phyloP scores from a whole-genome alignment of 2,113 vertebrate species.

The Chloebia gouldiae region DNA sequence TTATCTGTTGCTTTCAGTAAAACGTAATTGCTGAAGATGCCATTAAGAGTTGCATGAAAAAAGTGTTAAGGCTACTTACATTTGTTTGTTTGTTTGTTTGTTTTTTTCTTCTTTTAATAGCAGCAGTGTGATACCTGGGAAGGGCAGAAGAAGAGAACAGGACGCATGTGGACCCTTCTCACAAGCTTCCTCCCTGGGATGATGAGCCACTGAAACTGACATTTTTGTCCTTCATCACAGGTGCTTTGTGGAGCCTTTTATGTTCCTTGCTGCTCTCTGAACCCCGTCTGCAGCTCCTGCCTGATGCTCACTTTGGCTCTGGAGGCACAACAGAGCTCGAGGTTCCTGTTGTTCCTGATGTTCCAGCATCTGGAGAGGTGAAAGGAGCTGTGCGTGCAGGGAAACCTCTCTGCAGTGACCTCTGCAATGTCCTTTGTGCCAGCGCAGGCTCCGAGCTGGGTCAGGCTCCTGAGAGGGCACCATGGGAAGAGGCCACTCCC shows the following conservation, averaged over 20 bases:
- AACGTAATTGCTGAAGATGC: slow-evolving; percentile 62
- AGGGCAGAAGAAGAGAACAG: neutral
- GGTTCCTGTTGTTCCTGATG: too few species aligned
- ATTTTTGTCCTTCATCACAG: neutral
- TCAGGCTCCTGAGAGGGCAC: neutral
- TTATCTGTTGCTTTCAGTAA: slow-evolving; percentile 55
- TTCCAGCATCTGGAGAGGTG: neutral
- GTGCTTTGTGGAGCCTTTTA: neutral
- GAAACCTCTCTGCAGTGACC: neutral
- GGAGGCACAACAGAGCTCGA: neutral
- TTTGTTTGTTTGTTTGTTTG: neutral
- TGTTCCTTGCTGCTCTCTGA: neutral
- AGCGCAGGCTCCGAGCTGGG: neutral
- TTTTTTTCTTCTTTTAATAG: neutral
- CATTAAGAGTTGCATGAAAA: slow-evolving; percentile 54
- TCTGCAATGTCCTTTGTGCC: neutral
- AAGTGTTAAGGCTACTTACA: slow-evolving; percentile 34
- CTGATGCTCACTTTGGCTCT: rapidly evolving
- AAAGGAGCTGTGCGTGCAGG: neutral
- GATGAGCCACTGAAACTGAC: neutral
- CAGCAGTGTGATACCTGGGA: neutral
- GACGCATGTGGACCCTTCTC: neutral
- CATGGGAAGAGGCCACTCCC: neutral
- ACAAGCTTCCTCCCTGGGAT: neutral
- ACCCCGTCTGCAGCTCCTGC: neutral